Evolutionary conservation across 2,113 vertebrate species (phyloP).

Genomic region (Gambusia affinis): DNA sequence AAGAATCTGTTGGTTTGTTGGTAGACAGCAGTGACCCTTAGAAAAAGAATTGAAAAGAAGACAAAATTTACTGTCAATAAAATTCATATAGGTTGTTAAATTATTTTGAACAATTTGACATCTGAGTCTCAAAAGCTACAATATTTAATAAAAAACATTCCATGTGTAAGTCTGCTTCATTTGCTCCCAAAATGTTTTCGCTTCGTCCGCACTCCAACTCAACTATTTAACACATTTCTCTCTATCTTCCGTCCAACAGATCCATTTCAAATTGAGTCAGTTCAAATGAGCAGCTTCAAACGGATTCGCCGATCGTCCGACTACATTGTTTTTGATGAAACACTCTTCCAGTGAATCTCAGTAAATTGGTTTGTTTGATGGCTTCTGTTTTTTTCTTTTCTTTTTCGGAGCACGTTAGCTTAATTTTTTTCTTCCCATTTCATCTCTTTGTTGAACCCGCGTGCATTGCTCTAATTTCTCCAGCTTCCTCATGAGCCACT

Average conservation of each 20-base stretch:
- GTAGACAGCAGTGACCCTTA: no score
- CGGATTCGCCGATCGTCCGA: background rate
- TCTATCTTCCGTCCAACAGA: background rate
- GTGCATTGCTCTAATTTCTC: background rate
- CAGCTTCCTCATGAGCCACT: background rate
- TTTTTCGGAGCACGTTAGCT: background rate
- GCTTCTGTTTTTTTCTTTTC: background rate
- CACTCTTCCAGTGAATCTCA: background rate
- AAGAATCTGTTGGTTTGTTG: no score
- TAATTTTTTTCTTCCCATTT: background rate
- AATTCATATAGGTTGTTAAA: no score
- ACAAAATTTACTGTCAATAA: no score
- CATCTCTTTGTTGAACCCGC: background rate
- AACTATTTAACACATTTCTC: background rate
- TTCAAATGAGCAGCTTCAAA: conserved; percentile 1
- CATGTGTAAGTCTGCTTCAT: background rate
- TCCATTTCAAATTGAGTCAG: conserved; percentile 1
- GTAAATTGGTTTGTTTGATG: conserved; percentile 1
- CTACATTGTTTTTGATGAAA: background rate
- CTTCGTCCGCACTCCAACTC: background rate
- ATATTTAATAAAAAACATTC: background rate
- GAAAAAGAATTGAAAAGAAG: no score
- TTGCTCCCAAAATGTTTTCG: background rate
- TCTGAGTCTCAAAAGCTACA: background rate
- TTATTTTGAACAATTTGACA: no score